Percentiles rank a stretch among this genome's conserved stretches.
phyloP scores from a whole-genome alignment of 1,140 invertebrate species.

The Hypothenemus hampei region DNA sequence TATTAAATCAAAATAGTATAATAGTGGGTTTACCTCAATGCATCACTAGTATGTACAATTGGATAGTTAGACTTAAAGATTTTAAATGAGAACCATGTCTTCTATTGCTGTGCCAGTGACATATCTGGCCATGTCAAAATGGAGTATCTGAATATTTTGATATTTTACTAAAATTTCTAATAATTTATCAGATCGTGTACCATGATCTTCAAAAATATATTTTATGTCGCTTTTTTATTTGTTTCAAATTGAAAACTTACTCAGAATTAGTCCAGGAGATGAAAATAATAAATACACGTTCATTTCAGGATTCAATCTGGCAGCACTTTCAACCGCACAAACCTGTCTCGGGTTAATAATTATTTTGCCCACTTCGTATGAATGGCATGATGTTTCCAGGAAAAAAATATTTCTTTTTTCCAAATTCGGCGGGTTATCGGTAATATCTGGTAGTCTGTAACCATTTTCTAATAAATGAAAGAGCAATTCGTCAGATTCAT shows the following conservation, averaged over 20 bases:
- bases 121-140: constrained; percentile 54
- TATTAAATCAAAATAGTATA: neutral
- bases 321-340: constrained; percentile 63
- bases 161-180: constrained; percentile 49
- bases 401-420: constrained; percentile 41
- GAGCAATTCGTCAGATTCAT: neutral
- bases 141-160: constrained; percentile 54
- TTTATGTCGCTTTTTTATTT: neutral
- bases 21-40: constrained; percentile 45
- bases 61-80: constrained; percentile 53
- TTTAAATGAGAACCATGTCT: constrained; percentile 47
- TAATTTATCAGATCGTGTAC: constrained; percentile 40
- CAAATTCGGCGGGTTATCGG: constrained; percentile 14
- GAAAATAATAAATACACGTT: constrained; percentile 54
- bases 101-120: constrained; percentile 56
- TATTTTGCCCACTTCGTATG: constrained; percentile 40
- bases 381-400: constrained; percentile 44
- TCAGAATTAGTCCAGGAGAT: constrained; percentile 41
- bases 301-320: constrained; percentile 53
- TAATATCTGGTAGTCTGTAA: constrained; percentile 29
- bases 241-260: neutral
- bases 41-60: constrained; percentile 59
- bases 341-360: constrained; percentile 53
- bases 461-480: neutral
- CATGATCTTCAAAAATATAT: constrained; percentile 27